Conservation (phyloP, 2,888 invertebrate genomes). For the Morpho deidamia region DNA sequence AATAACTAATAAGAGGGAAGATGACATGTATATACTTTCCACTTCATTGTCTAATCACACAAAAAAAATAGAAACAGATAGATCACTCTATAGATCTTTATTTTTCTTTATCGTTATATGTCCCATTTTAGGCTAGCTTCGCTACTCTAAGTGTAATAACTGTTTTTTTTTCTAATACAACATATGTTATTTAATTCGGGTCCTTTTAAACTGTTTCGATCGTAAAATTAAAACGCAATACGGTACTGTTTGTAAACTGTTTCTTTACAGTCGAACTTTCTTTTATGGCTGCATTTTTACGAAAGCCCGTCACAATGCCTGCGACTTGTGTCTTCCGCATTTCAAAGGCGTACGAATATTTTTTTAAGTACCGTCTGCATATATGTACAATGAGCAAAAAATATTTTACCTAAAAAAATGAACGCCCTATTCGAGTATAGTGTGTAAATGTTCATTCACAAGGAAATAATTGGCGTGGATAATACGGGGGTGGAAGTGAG, state of each 20-base stretch:
- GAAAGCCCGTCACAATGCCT: constrained; percentile 9
- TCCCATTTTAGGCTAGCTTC: too few relatives aligned
- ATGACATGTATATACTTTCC: too few relatives aligned
- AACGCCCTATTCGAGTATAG: constrained; percentile 7
- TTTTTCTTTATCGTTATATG: too few relatives aligned
- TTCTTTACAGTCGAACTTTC: constrained; percentile 6
- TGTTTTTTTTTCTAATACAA: too few relatives aligned
- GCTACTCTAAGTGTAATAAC: too few relatives aligned
- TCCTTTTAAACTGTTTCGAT: background rate
- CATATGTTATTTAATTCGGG: too few relatives aligned
- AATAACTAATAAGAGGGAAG: too few relatives aligned
- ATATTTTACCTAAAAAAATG: constrained; percentile 2
- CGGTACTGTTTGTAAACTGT: constrained; percentile 16
- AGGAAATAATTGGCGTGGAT: constrained; percentile 3
- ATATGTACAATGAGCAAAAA: background rate
- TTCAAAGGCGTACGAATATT: constrained; percentile 4
- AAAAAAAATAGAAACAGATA: too few relatives aligned
- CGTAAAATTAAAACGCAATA: constrained; percentile 5
- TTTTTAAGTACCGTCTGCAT: constrained; percentile 15
- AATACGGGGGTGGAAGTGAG: constrained; percentile 14
- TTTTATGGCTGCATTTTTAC: constrained; percentile 5
- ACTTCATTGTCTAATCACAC: too few relatives aligned
- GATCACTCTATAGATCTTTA: too few relatives aligned
- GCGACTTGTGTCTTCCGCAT: constrained; percentile 7
- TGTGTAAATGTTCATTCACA: background rate